phyloP scores from a whole-genome alignment of 1,140 invertebrate species.

The Melipona quadrifasciata region DNA sequence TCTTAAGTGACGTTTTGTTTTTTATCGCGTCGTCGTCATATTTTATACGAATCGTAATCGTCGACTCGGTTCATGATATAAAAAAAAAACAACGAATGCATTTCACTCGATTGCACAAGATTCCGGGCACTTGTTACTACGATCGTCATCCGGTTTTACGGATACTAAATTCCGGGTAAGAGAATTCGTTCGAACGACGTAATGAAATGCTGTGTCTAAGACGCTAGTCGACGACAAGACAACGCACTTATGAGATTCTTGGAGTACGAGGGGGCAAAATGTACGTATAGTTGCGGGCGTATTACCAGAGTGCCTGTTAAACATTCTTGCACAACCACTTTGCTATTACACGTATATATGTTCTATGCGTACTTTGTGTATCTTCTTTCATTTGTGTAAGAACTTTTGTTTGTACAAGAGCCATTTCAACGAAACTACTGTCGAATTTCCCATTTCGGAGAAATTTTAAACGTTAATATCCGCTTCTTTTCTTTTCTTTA shows the following conservation, averaged over 20 bases:
- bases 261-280: constrained; percentile 45
- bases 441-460: too few relatives aligned
- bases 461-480: not conserved
- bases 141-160: constrained; percentile 56
- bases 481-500: not conserved
- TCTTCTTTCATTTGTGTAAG: not conserved
- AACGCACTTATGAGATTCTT: constrained; percentile 76
- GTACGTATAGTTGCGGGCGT: not conserved
- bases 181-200: constrained; percentile 60
- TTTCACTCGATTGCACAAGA: constrained; percentile 7
- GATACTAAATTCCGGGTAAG: constrained; percentile 37
- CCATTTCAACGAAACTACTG: not conserved
- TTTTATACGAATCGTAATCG: not conserved
- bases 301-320: not conserved
- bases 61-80: not conserved
- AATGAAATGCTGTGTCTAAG: constrained; percentile 73
- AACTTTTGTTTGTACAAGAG: not conserved
- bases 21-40: not conserved
- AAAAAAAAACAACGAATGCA: not conserved
- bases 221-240: constrained; percentile 74
- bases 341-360: not conserved
- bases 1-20: not conserved
- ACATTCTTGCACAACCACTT: not conserved
- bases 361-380: not conserved
- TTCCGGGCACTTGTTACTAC: constrained; percentile 31